These are phyloP conservation scores for Crambe crambe DNA, from an alignment of 37 sponge, comb jelly and placozoan genomes.

Conservation along the genomic window DNA sequence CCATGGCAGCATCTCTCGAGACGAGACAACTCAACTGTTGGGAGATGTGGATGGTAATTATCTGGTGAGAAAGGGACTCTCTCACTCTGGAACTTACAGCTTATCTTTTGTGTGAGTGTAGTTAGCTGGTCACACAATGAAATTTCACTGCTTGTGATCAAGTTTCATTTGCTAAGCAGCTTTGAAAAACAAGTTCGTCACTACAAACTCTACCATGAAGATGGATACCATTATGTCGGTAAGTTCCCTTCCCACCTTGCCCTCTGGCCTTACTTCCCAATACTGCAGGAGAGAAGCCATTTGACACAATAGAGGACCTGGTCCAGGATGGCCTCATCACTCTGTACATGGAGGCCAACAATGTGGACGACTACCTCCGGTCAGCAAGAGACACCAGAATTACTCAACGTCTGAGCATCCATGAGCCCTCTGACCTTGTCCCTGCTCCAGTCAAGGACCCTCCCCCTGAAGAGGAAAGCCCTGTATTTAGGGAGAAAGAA, in stretches of 20 bases:
- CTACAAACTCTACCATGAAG: constrained; percentile 64
- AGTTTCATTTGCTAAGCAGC: constrained; percentile 21
- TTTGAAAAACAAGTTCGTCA: constrained; percentile 68
- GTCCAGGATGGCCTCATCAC: constrained; percentile 89
- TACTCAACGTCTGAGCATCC: neutral
- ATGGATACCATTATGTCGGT: constrained; percentile 67
- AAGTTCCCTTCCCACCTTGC: constrained; percentile 7
- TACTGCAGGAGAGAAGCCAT: constrained; percentile 75
- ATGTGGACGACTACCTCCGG: constrained; percentile 67
- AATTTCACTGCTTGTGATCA: neutral
- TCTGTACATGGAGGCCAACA: constrained; percentile 77
- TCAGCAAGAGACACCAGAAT: constrained; percentile 36
- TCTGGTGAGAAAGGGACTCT: constrained; percentile 73
- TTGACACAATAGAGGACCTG: constrained; percentile 85
- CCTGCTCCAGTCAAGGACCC: neutral
- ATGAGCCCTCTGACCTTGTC: neutral
- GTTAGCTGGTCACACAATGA: too few relatives aligned
- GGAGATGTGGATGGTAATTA: constrained; percentile 69
- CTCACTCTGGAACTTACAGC: constrained; percentile 75
- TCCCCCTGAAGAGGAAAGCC: neutral
- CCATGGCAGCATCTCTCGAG: constrained; percentile 76
- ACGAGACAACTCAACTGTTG: constrained; percentile 58
- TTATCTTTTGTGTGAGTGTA: constrained; percentile 86
- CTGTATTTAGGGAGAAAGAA: neutral
- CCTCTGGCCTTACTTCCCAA: neutral